Evolutionary conservation across 1,140 invertebrate genomes (phyloP).

Genomic region (Halesus radiatus): DNA sequence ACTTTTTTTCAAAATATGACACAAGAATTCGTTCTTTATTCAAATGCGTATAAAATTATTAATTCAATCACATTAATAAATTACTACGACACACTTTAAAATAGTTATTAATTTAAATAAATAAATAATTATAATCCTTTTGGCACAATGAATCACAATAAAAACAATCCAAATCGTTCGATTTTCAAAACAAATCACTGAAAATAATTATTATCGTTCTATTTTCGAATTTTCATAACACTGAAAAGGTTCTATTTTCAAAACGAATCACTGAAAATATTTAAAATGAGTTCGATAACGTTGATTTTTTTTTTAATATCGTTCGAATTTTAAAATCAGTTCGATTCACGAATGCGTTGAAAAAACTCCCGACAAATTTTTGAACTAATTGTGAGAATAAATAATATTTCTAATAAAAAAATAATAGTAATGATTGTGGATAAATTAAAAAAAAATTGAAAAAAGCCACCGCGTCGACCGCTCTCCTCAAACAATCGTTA

Average conservation of each 20-base stretch:
- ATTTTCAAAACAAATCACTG: neutral
- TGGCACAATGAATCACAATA: constrained; percentile 21
- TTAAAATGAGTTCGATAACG: no score
- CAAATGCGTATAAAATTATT: constrained; percentile 1
- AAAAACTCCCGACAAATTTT: no score
- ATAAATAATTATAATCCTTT: constrained; percentile 6
- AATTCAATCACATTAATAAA: neutral
- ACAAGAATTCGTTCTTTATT: neutral
- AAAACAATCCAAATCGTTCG: constrained; percentile 1
- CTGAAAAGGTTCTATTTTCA: no score
- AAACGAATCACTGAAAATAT: no score
- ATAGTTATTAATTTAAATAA: neutral
- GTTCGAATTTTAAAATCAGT: constrained; percentile 10
- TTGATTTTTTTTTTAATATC: neutral
- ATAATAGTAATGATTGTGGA: constrained; percentile 21
- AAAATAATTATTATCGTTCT: constrained; percentile 4
- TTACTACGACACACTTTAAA: neutral
- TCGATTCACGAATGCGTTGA: neutral
- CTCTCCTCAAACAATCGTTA: constrained; percentile 7
- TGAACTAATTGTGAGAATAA: neutral
- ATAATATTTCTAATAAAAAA: constrained; percentile 10
- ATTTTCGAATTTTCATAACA: neutral
- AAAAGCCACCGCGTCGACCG: neutral
- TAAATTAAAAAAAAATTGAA: constrained; percentile 22
- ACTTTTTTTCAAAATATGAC: constrained; percentile 1